Evolutionary conservation across 1,140 invertebrate genomes (phyloP).

Genomic region (Agrypnia vestita): DNA sequence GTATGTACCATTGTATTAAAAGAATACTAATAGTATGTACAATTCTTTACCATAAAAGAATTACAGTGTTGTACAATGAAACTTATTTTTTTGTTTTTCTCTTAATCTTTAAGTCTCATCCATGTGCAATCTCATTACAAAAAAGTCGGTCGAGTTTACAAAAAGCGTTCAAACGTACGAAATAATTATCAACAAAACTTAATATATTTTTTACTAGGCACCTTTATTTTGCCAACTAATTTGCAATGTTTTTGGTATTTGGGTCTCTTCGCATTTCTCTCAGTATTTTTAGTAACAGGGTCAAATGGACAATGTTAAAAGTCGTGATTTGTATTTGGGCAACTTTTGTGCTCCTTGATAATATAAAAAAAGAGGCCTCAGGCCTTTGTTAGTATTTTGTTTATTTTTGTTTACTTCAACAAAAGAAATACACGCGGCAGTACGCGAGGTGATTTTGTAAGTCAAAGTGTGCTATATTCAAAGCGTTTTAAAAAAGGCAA

Average conservation of each 20-base stretch:
- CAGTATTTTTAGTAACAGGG: conserved; percentile 1
- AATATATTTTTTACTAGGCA: background rate
- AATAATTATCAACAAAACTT: background rate
- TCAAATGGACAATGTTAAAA: conserved; percentile 19
- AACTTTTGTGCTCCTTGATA: conserved; percentile 20
- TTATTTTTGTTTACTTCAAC: background rate
- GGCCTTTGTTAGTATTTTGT: background rate
- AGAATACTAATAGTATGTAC: background rate
- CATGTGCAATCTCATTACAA: background rate
- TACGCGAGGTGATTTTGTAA: no score
- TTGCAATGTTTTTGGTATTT: background rate
- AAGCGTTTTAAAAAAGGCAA: no score
- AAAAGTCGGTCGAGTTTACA: background rate
- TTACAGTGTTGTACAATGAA: conserved; percentile 1
- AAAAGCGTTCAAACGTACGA: background rate
- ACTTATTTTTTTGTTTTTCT: background rate
- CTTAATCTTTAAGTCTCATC: conserved; percentile 2
- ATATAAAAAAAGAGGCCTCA: background rate
- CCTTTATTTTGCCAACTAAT: background rate
- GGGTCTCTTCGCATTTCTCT: background rate
- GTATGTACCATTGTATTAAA: background rate
- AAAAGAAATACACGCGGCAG: background rate
- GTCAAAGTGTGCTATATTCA: no score
- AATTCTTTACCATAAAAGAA: background rate
- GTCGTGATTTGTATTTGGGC: conserved; percentile 16